Conservation (phyloP, 2,113 vertebrate species). For the Scomber scombrus region DNA sequence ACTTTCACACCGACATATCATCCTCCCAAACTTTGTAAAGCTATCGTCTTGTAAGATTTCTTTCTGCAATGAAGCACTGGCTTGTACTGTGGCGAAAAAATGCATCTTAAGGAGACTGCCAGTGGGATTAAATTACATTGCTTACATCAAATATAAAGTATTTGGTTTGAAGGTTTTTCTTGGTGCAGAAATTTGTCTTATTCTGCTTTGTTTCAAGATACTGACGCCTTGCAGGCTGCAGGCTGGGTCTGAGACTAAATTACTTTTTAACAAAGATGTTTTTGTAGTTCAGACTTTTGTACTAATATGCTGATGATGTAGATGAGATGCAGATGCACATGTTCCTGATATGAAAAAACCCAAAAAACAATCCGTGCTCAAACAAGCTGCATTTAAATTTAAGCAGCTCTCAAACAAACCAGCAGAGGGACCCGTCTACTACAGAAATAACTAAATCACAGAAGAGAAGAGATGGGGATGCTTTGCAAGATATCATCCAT, state of each 20-base stretch:
- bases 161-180: too few species aligned
- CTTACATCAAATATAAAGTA: too few species aligned
- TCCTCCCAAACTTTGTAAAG: too few species aligned
- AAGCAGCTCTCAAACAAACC: slow-evolving; percentile 34
- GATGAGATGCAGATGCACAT: too few species aligned
- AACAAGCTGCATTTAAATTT: neutral
- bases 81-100: too few species aligned
- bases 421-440: slow-evolving; percentile 63
- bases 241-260: neutral
- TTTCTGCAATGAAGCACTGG: too few species aligned
- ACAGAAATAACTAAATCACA: neutral
- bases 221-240: neutral
- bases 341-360: too few species aligned
- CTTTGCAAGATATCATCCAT: neutral
- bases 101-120: too few species aligned
- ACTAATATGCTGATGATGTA: neutral
- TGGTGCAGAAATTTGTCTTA: neutral
- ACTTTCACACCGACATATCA: too few species aligned
- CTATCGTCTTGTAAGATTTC: too few species aligned
- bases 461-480: neutral
- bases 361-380: too few species aligned
- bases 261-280: neutral
- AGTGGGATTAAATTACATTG: too few species aligned
- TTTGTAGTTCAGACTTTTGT: neutral
- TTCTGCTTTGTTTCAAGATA: neutral